Conservation (phyloP, 2,888 invertebrate species). For the Mesoligia furuncula region DNA sequence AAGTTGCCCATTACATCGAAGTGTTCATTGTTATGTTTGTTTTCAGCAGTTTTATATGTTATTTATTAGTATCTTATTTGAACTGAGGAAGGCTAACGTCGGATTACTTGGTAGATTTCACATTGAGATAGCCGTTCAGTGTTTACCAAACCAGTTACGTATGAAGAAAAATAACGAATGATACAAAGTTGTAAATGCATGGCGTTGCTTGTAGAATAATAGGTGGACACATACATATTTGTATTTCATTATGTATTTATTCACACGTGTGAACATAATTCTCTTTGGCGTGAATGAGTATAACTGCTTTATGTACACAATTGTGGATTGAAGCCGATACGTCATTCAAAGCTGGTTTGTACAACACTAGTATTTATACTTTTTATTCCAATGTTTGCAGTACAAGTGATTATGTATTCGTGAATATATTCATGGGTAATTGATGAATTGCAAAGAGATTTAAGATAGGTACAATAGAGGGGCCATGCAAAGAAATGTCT, state of each 20-base stretch:
- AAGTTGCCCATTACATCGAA: constrained; percentile 53
- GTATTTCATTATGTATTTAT: constrained; percentile 46
- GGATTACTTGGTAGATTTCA: constrained; percentile 30
- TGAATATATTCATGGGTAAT: constrained; percentile 19
- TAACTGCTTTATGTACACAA: constrained; percentile 49
- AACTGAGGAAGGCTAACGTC: constrained; percentile 11
- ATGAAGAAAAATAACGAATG: constrained; percentile 20
- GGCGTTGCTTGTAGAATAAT: constrained; percentile 18
- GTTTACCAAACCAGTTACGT: constrained; percentile 12
- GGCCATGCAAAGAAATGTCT: no score
- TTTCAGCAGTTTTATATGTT: constrained; percentile 51
- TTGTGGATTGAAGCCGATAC: constrained; percentile 45
- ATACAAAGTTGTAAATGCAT: constrained; percentile 34
- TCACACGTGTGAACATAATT: constrained; percentile 24
- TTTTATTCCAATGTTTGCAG: constrained; percentile 20
- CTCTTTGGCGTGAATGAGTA: constrained; percentile 42
- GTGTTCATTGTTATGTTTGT: constrained; percentile 53
- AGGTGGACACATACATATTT: constrained; percentile 30
- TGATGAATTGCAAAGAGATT: background rate
- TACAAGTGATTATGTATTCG: constrained; percentile 6
- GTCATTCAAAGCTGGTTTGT: constrained; percentile 28
- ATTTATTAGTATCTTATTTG: constrained; percentile 36
- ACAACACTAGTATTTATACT: constrained; percentile 25
- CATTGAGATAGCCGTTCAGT: constrained; percentile 25
- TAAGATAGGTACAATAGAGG: no score